phyloP scores from a whole-genome alignment of 2,113 vertebrate genomes.

The Hymenochirus boettgeri region DNA sequence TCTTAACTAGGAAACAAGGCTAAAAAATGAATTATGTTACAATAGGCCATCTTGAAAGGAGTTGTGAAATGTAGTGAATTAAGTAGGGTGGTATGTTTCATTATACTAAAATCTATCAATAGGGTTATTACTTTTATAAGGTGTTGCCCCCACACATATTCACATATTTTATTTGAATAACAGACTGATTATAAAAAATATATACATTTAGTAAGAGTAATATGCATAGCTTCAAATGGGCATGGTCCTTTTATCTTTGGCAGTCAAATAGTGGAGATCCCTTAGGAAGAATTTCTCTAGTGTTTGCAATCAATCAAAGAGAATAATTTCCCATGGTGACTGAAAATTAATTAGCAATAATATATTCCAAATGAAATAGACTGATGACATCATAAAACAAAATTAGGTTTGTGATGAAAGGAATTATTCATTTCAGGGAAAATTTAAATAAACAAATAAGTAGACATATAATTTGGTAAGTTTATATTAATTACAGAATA shows the following conservation, averaged over 20 bases:
- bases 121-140: no score
- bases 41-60: no score
- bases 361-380: constrained; percentile 23
- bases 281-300: constrained; percentile 22
- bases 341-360: constrained; percentile 37
- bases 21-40: no score
- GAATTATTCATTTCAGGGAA: constrained; percentile 24
- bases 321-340: constrained; percentile 29
- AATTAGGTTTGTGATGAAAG: constrained; percentile 28
- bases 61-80: no score
- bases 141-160: no score
- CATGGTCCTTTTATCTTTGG: constrained; percentile 12
- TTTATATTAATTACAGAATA: background rate
- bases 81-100: no score
- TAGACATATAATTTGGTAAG: background rate
- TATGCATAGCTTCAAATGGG: no score
- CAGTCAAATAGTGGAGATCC: constrained; percentile 18
- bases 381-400: constrained; percentile 26
- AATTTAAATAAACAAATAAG: constrained; percentile 4
- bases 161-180: no score
- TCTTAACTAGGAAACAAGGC: no score
- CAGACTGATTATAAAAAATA: no score
- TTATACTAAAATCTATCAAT: no score
- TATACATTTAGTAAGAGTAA: no score
- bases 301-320: constrained; percentile 34